These are phyloP conservation scores for Datnioides undecimradiatus DNA, from an alignment of 2,113 vertebrate genomes.

Conservation along the genomic window DNA sequence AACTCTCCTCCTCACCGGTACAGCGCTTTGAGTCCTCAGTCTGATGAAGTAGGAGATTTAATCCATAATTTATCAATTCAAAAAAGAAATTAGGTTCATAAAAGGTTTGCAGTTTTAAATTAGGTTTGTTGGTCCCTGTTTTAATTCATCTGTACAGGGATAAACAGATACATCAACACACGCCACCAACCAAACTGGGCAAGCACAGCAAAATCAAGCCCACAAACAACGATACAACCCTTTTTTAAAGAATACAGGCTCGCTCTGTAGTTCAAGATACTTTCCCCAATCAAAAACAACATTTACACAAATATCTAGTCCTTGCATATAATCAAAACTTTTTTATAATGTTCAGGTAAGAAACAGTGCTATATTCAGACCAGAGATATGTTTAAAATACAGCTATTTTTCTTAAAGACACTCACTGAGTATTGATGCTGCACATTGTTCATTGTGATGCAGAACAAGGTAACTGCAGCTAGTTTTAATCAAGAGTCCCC, in stretches of 20 bases:
- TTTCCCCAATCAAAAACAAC: no score
- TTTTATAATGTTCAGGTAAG: not conserved
- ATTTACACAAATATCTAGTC: not conserved
- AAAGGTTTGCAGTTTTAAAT: no score
- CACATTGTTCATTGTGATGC: not conserved
- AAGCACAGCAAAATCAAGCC: not conserved
- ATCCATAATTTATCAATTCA: no score
- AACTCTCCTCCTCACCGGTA: constrained; percentile 33
- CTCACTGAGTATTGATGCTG: not conserved
- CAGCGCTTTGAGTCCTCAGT: constrained; percentile 8
- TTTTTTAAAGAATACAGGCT: no score
- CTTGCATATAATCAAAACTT: not conserved
- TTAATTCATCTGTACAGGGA: no score
- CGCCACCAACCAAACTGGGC: no score
- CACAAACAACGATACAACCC: not conserved
- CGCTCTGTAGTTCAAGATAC: not conserved
- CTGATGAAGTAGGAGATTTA: constrained; percentile 24
- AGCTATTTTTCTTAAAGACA: not conserved
- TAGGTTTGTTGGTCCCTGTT: no score
- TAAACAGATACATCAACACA: not conserved
- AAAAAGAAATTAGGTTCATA: no score
- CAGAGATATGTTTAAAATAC: not conserved
- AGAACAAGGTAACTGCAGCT: not conserved
- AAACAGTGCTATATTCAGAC: not conserved
- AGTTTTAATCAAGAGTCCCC: not conserved